Base-by-base conservation (phyloP, 2,113 vertebrate species). In the Numida meleagris region DNA sequence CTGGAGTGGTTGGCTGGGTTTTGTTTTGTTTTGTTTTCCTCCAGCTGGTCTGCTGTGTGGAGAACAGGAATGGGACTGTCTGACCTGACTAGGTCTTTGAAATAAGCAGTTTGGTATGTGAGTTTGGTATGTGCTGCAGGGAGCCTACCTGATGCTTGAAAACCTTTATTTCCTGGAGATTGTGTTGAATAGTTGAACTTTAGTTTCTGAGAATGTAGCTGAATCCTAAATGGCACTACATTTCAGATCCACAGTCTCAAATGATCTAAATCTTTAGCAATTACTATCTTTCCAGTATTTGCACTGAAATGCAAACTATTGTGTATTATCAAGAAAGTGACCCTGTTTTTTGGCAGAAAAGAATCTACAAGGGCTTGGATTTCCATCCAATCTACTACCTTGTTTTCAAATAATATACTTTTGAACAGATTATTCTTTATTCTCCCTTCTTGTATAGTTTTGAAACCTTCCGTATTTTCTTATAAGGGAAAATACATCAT, bases 381-480 rank as follows among this genome's bases (percentile, higher is more conserved):
- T 82, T 78, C 42, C 11, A 42, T 23, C 42, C 29, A 73, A 13
- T 13, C 31, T 53, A 27, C 6, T 58, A 40, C 86, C 73, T 75
- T 31, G 27, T 84, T 93, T 92, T 72, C n/a, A 90, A 94, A 72
- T 67, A 36, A 36, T 62, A 29, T 3, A 5, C 15, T 92, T 90
- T 53, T 53, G 29, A 57, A 50, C 4, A 43, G 27, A 58, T 89
- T 82, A 62, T 46, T 92, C 66, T 91, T 88, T 85, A 91, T 79
- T 95, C 23, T 61, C 14, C 7, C n/a, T 82, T 82, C 58, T 86
- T 82, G n/a, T 23, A 77, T 58, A 89, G 31, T 62, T 90, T 87
- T 84, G n/a, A 82, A 88, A 70, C 23, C 34, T 76, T 96, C 14
- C 42, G 46, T 72, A 45, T 66, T 94, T 91, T 90, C 58, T 89